phyloP scores from a whole-genome alignment of 1,140 invertebrate species.

The Coptotermes formosanus region DNA sequence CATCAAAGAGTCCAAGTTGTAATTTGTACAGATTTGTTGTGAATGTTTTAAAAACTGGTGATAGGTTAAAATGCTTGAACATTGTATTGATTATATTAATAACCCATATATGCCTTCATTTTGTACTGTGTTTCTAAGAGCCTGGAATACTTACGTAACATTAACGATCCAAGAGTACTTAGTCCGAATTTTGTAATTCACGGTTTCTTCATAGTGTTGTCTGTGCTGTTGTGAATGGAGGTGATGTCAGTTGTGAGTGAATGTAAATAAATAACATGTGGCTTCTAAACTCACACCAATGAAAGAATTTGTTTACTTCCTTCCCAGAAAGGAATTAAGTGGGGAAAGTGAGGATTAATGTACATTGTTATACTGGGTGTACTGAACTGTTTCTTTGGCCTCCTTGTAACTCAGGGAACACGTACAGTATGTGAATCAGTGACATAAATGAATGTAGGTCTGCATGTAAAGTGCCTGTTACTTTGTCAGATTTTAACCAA shows the following conservation, averaged over 20 bases:
- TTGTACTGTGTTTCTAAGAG: conserved; percentile 31
- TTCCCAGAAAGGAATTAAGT: background rate
- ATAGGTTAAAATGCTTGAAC: conserved; percentile 30
- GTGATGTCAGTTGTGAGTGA: conserved; percentile 27
- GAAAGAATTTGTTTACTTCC: background rate
- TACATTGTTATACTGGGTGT: background rate
- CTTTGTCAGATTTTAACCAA: too few relatives aligned
- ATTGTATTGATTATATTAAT: conserved; percentile 25
- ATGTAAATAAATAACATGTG: conserved; percentile 31
- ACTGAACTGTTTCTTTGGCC: too few relatives aligned
- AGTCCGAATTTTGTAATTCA: conserved; percentile 34
- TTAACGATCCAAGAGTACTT: conserved; percentile 31
- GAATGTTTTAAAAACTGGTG: conserved; percentile 30
- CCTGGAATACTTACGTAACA: conserved; percentile 26
- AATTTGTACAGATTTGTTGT: conserved; percentile 30
- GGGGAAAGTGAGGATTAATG: background rate
- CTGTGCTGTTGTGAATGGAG: conserved; percentile 21
- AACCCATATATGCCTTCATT: conserved; percentile 33
- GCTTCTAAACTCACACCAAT: conserved; percentile 15
- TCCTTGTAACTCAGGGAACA: too few relatives aligned
- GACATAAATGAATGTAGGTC: too few relatives aligned
- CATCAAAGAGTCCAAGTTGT: conserved; percentile 18
- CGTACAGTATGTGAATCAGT: too few relatives aligned
- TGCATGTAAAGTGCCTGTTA: too few relatives aligned
- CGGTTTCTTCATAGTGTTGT: conserved; percentile 15